Percentiles rank a stretch among this genome's conserved stretches.
These are phyloP conservation scores for Zaprionus camerounensis DNA, from an alignment of 1,140 invertebrate genomes.

Conservation along the genomic window DNA sequence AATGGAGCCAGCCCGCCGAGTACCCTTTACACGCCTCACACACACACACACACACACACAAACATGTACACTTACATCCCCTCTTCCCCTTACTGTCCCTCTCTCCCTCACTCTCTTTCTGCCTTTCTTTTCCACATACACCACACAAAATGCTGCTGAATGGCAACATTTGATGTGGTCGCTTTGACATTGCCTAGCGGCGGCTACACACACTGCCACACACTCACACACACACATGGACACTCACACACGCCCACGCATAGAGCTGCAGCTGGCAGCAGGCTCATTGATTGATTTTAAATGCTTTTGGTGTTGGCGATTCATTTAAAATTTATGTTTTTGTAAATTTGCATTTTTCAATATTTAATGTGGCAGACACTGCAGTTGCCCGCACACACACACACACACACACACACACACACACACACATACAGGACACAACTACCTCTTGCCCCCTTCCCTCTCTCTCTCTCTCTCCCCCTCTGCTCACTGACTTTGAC, in stretches of 20 bases:
- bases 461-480: background rate
- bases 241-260: background rate
- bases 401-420: slow-evolving; percentile 12
- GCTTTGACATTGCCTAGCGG: slow-evolving; percentile 38
- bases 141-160: slow-evolving; percentile 7
- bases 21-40: slow-evolving; percentile 17
- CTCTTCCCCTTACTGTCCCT: background rate
- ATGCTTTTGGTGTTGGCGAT: slow-evolving; percentile 74
- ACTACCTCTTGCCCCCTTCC: background rate
- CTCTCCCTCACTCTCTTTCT: background rate
- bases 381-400: slow-evolving; percentile 10
- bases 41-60: background rate
- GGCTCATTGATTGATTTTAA: slow-evolving; percentile 75
- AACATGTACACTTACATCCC: background rate
- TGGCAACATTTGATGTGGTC: slow-evolving; percentile 40
- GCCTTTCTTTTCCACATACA: background rate
- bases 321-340: slow-evolving; percentile 75
- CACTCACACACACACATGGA: background rate
- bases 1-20: slow-evolving; percentile 25
- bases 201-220: background rate
- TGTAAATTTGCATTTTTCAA: slow-evolving; percentile 78
- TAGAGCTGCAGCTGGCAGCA: slow-evolving; percentile 1
- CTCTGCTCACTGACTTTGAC: slow-evolving; percentile 55
- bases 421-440: background rate
- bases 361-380: slow-evolving; percentile 68